Evolutionary conservation across 2,888 invertebrate genomes (phyloP).

Genomic region (Meta bourneti): DNA sequence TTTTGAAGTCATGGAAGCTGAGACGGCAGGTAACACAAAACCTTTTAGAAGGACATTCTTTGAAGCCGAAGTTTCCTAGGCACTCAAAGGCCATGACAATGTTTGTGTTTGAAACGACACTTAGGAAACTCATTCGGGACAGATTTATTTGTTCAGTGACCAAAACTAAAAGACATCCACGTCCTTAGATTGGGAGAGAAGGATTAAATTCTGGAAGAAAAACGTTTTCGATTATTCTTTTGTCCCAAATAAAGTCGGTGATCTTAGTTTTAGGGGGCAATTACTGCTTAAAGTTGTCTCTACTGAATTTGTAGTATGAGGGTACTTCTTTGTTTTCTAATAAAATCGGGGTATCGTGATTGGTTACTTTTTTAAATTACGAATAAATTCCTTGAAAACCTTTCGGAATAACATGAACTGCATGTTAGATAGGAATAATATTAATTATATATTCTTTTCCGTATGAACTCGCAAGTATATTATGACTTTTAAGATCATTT

Average conservation of each 20-base stretch:
- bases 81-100: slow-evolving; percentile 15
- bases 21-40: background rate
- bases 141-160: slow-evolving; percentile 41
- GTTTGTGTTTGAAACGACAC: slow-evolving; percentile 25
- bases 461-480: too few species aligned
- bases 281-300: slow-evolving; percentile 26
- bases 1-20: background rate
- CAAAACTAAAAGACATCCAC: slow-evolving; percentile 16
- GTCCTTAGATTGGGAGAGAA: slow-evolving; percentile 7
- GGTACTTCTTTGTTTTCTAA: background rate
- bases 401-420: too few species aligned
- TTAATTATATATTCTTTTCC: too few species aligned
- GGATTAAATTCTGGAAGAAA: slow-evolving; percentile 6
- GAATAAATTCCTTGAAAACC: too few species aligned
- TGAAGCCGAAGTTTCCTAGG: background rate
- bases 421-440: too few species aligned
- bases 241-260: slow-evolving; percentile 1
- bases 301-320: background rate
- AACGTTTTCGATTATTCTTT: slow-evolving; percentile 15
- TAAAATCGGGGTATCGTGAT: background rate
- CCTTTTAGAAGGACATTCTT: slow-evolving; percentile 20
- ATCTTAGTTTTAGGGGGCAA: slow-evolving; percentile 29
- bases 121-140: slow-evolving; percentile 10
- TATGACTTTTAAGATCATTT: too few species aligned
- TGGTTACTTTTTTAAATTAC: background rate